These are phyloP conservation scores for Hermodice carunculata DNA, from an alignment of 2,888 invertebrate species.

Conservation along the genomic window DNA sequence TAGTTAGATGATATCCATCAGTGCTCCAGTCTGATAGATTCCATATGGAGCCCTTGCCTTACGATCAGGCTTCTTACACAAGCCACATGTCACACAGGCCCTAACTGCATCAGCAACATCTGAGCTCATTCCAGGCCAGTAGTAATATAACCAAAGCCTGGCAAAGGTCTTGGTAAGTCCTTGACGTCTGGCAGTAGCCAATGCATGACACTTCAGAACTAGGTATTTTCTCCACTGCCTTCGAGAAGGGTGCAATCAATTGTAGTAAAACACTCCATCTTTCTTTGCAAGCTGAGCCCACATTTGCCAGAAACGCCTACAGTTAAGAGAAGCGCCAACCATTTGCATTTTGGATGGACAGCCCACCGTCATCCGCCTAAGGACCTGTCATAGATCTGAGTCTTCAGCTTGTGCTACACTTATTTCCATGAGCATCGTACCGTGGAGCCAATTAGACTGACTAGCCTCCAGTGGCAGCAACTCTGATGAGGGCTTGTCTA, in stretches of 20 bases:
- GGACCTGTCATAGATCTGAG: no score
- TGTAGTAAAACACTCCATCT: no score
- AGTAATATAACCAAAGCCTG: not conserved
- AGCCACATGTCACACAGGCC: not conserved
- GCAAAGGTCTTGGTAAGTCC: not conserved
- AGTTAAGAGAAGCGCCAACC: no score
- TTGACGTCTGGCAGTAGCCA: not conserved
- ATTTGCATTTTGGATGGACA: not conserved
- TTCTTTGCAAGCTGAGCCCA: no score
- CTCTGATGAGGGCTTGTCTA: no score
- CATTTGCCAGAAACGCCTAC: no score
- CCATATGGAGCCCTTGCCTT: not conserved
- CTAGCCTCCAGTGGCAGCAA: no score
- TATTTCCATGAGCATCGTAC: no score
- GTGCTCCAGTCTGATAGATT: not conserved
- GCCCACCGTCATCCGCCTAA: no score
- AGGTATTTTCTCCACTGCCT: not conserved
- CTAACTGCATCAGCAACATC: not conserved
- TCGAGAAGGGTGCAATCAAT: no score
- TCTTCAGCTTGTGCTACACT: no score
- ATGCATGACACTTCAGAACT: not conserved
- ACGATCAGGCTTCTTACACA: not conserved
- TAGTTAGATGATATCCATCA: not conserved
- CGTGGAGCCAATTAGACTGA: no score
- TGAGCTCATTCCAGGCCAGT: not conserved